Conservation (phyloP, 2,797 vertebrate species). For the Octomys mimax region DNA sequence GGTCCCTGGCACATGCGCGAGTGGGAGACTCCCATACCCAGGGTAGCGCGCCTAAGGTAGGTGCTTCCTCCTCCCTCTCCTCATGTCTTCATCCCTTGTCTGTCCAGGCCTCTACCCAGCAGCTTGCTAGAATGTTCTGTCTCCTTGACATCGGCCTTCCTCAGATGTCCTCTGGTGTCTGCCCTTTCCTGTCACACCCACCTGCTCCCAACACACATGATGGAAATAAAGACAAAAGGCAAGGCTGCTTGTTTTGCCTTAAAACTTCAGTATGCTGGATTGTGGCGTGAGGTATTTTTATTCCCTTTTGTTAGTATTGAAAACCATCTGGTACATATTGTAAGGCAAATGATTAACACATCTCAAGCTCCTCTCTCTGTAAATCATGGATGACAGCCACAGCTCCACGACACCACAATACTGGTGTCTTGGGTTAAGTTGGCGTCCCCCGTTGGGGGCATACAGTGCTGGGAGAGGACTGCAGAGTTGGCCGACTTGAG, state of each 20-base stretch:
- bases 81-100: background rate
- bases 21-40: background rate
- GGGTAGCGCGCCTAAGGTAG: background rate
- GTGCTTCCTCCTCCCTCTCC: background rate
- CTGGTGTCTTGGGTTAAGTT: background rate
- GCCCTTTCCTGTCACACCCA: background rate
- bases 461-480: background rate
- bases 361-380: constrained; percentile 16
- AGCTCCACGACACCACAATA: background rate
- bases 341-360: constrained; percentile 81
- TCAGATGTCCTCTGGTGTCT: background rate
- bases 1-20: no score
- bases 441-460: background rate
- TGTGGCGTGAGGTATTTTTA: constrained; percentile 89
- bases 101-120: background rate
- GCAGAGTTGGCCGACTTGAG: background rate
- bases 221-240: background rate
- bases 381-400: background rate
- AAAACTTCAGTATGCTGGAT: constrained; percentile 69
- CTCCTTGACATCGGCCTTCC: background rate
- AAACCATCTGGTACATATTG: constrained; percentile 83
- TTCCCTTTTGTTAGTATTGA: constrained; percentile 89
- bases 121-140: no score
- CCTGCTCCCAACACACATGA: fast-evolving
- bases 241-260: constrained; percentile 66